These are phyloP conservation scores for Hipparchia sbordonii DNA, from an alignment of 2,888 invertebrate genomes.

Conservation along the genomic window DNA sequence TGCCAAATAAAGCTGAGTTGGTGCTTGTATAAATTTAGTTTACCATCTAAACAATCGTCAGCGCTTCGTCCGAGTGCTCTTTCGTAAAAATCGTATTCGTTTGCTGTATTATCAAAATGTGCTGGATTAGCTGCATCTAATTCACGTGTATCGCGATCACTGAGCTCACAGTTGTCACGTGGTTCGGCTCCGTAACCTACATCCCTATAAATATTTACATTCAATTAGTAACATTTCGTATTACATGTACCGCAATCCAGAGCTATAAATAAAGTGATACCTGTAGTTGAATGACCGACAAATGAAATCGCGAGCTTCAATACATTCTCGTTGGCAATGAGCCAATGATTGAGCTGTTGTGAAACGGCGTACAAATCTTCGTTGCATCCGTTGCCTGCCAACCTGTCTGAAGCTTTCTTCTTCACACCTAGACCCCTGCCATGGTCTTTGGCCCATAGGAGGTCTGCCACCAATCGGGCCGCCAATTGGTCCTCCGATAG, in stretches of 20 bases:
- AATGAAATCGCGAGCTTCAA: slow-evolving; percentile 90
- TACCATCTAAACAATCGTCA: slow-evolving; percentile 94
- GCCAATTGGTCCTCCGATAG: slow-evolving; percentile 63
- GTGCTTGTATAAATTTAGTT: slow-evolving; percentile 36
- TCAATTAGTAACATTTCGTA: background rate
- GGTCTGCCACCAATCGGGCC: slow-evolving; percentile 61
- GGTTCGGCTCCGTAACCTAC: slow-evolving; percentile 84
- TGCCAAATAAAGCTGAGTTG: background rate
- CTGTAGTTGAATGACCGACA: slow-evolving; percentile 95
- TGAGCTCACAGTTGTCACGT: slow-evolving; percentile 94
- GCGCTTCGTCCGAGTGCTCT: slow-evolving; percentile 87
- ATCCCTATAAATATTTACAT: slow-evolving; percentile 62
- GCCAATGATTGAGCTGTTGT: slow-evolving; percentile 88
- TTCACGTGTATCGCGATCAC: slow-evolving; percentile 92
- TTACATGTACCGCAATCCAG: slow-evolving; percentile 2
- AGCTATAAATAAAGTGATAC: slow-evolving; percentile 59
- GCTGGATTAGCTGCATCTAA: slow-evolving; percentile 92
- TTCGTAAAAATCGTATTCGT: slow-evolving; percentile 92
- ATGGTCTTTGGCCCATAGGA: slow-evolving; percentile 63
- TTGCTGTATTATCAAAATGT: slow-evolving; percentile 91
- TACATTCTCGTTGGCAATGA: slow-evolving; percentile 93
- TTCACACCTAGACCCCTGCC: slow-evolving; percentile 87
- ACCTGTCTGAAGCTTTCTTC: slow-evolving; percentile 93
- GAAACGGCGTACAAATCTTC: slow-evolving; percentile 89
- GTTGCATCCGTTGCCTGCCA: slow-evolving; percentile 90